Evolutionary conservation across 2,113 vertebrate species (phyloP).

Genomic region (Girardinichthys multiradiatus): DNA sequence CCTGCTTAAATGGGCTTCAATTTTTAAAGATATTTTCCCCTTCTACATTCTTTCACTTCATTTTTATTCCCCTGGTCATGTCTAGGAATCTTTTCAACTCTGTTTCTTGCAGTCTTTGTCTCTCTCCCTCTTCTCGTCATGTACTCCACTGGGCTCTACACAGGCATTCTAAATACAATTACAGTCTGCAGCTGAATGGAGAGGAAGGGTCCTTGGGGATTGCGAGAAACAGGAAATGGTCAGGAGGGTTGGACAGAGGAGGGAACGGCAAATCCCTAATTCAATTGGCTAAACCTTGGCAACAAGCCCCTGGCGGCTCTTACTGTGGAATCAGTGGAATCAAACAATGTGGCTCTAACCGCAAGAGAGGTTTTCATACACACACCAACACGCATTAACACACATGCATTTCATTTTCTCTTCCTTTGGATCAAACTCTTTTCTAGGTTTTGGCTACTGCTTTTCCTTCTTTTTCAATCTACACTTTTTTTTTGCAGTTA

Average conservation of each 20-base stretch:
- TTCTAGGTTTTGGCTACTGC: background rate
- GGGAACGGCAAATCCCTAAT: conserved; percentile 79
- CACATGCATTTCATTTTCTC: conserved; percentile 56
- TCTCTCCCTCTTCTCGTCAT: conserved; percentile 37
- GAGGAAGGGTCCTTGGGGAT: conserved; percentile 70
- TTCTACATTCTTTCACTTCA: conserved; percentile 24
- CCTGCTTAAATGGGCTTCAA: conserved; percentile 22
- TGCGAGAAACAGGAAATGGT: conserved; percentile 76
- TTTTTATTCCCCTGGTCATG: conserved; percentile 25
- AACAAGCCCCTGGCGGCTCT: conserved; percentile 77
- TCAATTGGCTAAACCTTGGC: conserved; percentile 77
- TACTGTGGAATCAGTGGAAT: conserved; percentile 76
- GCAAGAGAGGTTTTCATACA: conserved; percentile 62
- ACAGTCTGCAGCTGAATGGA: conserved; percentile 74
- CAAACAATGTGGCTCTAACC: conserved; percentile 74
- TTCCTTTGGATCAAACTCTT: background rate
- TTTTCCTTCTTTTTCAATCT: background rate
- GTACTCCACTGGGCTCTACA: conserved; percentile 62
- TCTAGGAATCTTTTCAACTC: conserved; percentile 45
- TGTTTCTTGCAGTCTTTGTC: conserved; percentile 40
- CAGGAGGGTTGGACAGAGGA: conserved; percentile 75
- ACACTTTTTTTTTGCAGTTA: background rate
- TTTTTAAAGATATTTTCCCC: conserved; percentile 37
- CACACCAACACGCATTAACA: conserved; percentile 19
- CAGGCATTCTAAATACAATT: conserved; percentile 79